Percentiles rank a stretch among this genome's conserved stretches.
Conservation (phyloP, 2,797 vertebrate species). For the Falco peregrinus region DNA sequence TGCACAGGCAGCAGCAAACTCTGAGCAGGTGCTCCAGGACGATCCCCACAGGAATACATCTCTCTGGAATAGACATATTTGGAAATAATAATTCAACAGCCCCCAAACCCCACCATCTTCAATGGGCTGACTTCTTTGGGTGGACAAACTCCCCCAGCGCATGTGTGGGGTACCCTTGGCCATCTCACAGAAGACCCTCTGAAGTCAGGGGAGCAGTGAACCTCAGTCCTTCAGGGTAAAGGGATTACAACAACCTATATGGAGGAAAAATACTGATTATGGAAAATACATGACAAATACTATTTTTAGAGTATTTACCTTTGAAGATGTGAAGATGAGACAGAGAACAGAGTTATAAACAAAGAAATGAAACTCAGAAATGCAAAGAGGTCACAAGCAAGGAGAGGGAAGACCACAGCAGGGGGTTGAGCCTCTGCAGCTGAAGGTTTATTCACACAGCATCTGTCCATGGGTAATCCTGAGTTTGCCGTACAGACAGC, state of each 20-base stretch:
- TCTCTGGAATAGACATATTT: not conserved
- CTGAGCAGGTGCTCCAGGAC: not conserved
- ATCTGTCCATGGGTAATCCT: not conserved
- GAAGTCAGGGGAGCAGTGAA: not conserved
- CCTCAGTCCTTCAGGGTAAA: not conserved
- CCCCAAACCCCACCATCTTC: not conserved
- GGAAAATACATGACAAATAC: not conserved
- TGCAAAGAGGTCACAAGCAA: not conserved
- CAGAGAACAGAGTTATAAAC: not conserved
- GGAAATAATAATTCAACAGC: not conserved
- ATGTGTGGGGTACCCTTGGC: not conserved
- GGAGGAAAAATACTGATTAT: not conserved
- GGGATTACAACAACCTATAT: not conserved
- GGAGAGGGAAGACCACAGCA: not conserved
- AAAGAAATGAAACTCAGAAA: not conserved
- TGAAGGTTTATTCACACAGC: not conserved
- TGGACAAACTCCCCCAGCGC: not conserved
- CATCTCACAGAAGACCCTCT: not conserved
- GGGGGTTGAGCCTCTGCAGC: not conserved
- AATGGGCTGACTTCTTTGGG: not conserved
- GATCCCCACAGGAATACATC: accelerated
- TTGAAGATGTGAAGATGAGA: accelerated
- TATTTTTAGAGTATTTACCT: not conserved
- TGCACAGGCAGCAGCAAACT: not conserved
- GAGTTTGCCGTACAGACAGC: accelerated